Base-by-base conservation (phyloP, 2,797 vertebrate species). In the Macroramphosus scolopax region DNA sequence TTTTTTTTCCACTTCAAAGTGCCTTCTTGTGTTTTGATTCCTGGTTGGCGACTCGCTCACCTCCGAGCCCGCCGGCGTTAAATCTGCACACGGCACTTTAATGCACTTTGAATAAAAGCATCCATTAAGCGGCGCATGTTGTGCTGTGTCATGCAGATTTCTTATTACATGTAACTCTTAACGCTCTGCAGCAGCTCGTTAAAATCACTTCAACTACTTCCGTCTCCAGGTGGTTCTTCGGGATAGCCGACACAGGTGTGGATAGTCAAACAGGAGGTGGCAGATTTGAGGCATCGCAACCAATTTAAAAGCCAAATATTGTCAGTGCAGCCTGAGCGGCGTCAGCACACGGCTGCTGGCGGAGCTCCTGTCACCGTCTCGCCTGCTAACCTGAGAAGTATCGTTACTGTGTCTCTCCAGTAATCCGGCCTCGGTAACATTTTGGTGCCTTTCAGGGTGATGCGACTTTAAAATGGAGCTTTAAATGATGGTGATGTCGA, bases 1-100 rank as follows among this genome's bases (percentile, higher is more conserved):
- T 10, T 14, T 15, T 51, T 63, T 73, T 68, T 29, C 33, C 11
- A 25, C 50, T 39, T 52, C 25, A 63, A 74, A 78, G 63, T 67
- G 61, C 28, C 51, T 68, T 67, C n/a, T 50, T 67, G 11, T 79
- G 69, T 81, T 67, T 55, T 29, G 44, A 60, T 53, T 68, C 15
- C 22, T 51, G 45, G 24, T 59, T 65, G 36, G 51, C 51, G 22
- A 42, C 25, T 17, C 52, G 60, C 54, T 72, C 70, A 58, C 65
- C 69, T 69, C 51, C 22, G 54, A 26, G 49, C 25, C 3, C 11
- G 9, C 45, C 8, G 15, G 4, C 36, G 33, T 45, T 17, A 25
- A 36, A 49, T 28, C 22, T 39, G 50, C 41, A 63, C 46, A 4
- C 41, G 51, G 50, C 39, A 49, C 50, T 71, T 53, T 13, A 34